These are phyloP conservation scores for Luehdorfia chinensis DNA, from an alignment of 1,140 invertebrate species.

Conservation along the genomic window DNA sequence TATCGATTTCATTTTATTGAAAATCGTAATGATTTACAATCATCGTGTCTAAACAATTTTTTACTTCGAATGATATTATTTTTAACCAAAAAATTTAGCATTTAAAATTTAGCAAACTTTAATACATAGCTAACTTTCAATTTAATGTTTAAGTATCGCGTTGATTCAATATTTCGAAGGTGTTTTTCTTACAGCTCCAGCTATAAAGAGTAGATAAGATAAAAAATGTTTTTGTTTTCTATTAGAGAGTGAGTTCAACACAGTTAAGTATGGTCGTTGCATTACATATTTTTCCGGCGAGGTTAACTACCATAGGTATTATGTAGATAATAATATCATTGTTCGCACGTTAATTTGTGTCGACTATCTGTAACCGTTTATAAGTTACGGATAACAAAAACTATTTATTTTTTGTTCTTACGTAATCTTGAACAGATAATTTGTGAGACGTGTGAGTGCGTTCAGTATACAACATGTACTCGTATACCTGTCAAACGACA, in stretches of 20 bases:
- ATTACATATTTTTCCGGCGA: constrained; percentile 14
- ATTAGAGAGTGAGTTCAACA: constrained; percentile 2
- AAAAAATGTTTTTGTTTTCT: constrained; percentile 7
- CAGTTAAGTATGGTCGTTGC: constrained; percentile 2
- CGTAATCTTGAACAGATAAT: constrained; percentile 1
- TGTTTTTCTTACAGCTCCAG: constrained; percentile 9
- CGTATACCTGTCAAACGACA: no score
- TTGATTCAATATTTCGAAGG: constrained; percentile 7
- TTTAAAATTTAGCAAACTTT: constrained; percentile 11
- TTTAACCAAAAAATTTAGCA: no score
- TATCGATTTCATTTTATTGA: no score
- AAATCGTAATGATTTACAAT: no score
- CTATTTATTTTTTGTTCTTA: neutral
- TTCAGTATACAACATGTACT: no score
- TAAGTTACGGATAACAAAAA: constrained; percentile 3
- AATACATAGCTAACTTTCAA: constrained; percentile 7
- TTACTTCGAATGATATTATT: no score
- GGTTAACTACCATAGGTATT: constrained; percentile 13
- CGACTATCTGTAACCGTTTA: constrained; percentile 13
- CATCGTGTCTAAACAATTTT: no score
- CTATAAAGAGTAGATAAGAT: constrained; percentile 10
- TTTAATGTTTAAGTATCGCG: constrained; percentile 4
- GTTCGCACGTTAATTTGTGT: constrained; percentile 16
- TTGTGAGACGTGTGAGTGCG: no score
- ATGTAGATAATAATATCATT: constrained; percentile 10